Conservation (phyloP, 2,797 vertebrate species). For the Anguilla anguilla region DNA sequence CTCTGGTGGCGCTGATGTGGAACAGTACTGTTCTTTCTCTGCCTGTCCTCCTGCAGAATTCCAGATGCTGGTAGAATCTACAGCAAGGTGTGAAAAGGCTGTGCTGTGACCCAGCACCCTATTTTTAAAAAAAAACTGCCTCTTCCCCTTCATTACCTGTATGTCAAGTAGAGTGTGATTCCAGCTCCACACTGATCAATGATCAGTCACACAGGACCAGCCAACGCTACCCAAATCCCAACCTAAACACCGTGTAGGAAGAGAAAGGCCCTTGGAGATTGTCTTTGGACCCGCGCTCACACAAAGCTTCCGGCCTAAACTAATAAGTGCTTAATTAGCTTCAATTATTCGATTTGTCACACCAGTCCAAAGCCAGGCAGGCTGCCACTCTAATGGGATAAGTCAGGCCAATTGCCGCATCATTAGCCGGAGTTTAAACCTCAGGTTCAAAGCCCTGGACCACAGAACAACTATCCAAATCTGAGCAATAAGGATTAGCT, state of each 20-base stretch:
- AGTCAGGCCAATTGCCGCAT: background rate
- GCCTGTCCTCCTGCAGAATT: too few relatives aligned
- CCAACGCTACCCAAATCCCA: background rate
- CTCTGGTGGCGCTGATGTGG: too few relatives aligned
- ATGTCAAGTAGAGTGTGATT: background rate
- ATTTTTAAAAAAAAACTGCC: too few relatives aligned
- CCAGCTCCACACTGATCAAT: background rate
- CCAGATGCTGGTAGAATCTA: too few relatives aligned
- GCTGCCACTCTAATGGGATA: background rate
- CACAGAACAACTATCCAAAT: too few relatives aligned
- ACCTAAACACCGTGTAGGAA: background rate
- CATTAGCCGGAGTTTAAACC: background rate
- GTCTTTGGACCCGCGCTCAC: background rate
- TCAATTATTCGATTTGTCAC: background rate
- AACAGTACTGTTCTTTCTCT: too few relatives aligned
- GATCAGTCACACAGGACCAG: background rate
- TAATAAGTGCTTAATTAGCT: background rate
- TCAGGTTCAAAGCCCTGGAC: background rate
- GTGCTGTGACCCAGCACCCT: background rate
- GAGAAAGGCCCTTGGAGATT: background rate
- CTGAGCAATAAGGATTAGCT: too few relatives aligned
- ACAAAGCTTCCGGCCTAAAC: background rate
- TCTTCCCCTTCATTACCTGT: background rate
- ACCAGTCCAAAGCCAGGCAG: background rate
- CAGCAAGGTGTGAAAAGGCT: background rate